Percentiles rank a stretch among this genome's conserved stretches.
Conservation (phyloP, 2,888 invertebrate species). For the Amphipyra tragopoginis region DNA sequence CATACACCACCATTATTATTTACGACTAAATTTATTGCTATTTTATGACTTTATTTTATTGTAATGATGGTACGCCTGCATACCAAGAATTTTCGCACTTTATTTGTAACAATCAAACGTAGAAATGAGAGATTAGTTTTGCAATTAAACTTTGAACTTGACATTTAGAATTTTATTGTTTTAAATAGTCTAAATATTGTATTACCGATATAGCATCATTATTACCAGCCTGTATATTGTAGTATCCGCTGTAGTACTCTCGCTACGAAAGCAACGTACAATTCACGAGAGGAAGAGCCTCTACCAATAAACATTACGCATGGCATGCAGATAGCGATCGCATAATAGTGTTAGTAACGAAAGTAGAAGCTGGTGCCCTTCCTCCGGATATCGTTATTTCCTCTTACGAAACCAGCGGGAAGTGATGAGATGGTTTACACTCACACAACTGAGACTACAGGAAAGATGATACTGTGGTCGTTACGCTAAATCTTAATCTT, state of each 20-base stretch:
- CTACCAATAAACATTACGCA: slow-evolving; percentile 31
- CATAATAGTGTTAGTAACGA: slow-evolving; percentile 41
- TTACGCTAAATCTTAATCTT: slow-evolving; percentile 3
- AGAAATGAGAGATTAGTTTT: slow-evolving; percentile 4
- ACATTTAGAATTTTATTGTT: not conserved
- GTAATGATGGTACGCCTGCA: slow-evolving; percentile 12
- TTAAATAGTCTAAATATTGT: not conserved
- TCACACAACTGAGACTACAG: slow-evolving; percentile 4
- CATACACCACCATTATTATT: slow-evolving; percentile 28
- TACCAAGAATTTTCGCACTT: slow-evolving; percentile 3
- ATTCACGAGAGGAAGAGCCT: too few species aligned
- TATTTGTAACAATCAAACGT: slow-evolving; percentile 19
- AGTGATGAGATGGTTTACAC: slow-evolving; percentile 29
- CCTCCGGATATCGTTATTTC: slow-evolving; percentile 49
- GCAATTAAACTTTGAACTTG: slow-evolving; percentile 8
- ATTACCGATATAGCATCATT: too few species aligned
- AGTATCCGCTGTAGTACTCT: too few species aligned
- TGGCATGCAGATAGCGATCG: slow-evolving; percentile 41
- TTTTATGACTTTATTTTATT: slow-evolving; percentile 34
- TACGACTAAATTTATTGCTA: slow-evolving; percentile 33
- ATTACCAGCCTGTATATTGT: too few species aligned
- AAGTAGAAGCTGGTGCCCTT: slow-evolving; percentile 52
- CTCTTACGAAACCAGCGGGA: slow-evolving; percentile 48
- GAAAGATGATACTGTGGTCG: slow-evolving; percentile 14
- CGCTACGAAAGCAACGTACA: slow-evolving; percentile 10